A percentile compares a stretch with the other conserved stretches of the same genome.
phyloP scores from a whole-genome alignment of 2,113 vertebrate species.

The Corynorhinus townsendii region DNA sequence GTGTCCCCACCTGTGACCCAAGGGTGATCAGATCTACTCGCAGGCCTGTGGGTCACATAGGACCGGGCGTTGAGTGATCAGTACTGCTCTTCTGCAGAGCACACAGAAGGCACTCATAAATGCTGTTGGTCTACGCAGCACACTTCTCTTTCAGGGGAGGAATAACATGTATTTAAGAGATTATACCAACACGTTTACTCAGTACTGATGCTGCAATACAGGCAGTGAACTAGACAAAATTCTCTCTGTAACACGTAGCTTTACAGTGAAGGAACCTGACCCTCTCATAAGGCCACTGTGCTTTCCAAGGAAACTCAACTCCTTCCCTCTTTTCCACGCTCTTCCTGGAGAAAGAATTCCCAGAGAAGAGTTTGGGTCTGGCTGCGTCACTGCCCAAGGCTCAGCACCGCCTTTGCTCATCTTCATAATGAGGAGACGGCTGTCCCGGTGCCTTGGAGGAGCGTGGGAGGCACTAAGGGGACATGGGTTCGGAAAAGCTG shows the following conservation, averaged over 20 bases:
- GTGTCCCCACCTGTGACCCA: background rate
- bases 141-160: no score
- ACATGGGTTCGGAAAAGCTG: background rate
- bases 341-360: background rate
- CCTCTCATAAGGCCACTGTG: background rate
- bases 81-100: no score
- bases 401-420: background rate
- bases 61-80: no score
- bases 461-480: background rate
- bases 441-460: background rate
- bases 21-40: no score
- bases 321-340: background rate
- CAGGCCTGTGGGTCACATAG: background rate
- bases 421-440: accelerated
- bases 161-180: background rate
- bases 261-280: background rate
- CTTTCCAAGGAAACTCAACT: background rate
- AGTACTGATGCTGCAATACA: background rate
- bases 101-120: background rate
- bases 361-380: background rate
- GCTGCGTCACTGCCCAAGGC: background rate
- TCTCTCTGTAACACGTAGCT: background rate
- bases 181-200: background rate
- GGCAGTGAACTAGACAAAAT: background rate
- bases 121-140: background rate